Evolutionary conservation across 53 echinoderm and acorn worm species (phyloP), one percentile per base, ranked within the genome.

Genomic region (Holothuria leucospilota): DNA sequence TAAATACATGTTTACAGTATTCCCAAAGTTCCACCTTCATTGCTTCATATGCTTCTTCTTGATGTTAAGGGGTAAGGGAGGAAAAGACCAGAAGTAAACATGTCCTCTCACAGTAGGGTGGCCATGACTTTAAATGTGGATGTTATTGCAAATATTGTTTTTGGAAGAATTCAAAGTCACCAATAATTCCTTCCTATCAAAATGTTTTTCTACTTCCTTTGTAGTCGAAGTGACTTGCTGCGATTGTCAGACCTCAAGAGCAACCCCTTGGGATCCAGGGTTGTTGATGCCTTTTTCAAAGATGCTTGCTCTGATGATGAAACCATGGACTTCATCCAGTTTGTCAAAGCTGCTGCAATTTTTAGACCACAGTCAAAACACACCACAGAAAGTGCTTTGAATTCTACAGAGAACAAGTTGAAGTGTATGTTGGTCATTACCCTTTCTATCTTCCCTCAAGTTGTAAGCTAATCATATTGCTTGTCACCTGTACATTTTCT

Each of bases 261-360:
- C 84, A 97, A 97, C 73, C 97, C 97, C 4, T 89, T 97, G 14
- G 98, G 98, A 20, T 92, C 93, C 62, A 86, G 95, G 60, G 93
- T 97, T 85, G 91, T 95, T 40, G 93, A 95, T 51, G 90, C 95
- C 21, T 95, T 97, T 90, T 97, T 97, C 85, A 66, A 78, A 29
- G 93, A 91, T 53, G 71, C 82, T 59, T 80, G 86, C 11, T 73
- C 86, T 24, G 87, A 90, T 34, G 92, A 94, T 75, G 87, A 90
- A 29, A 90, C 86, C 71, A 95, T 96, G 87, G 92, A 97, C 90
- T 97, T 97, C 90, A 84, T 87, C 23, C 95, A 97, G 77, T 97
- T 97, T 75, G 93, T 97, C 90, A 93, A 90, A 80, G 92, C 93
- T 10, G 70, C 95, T 39, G 95, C 95, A 34, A 66, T 94, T 51